Percentiles rank a stretch among this genome's conserved stretches.
Evolutionary conservation across 2,113 vertebrate species (phyloP).

Genomic region (Osmerus eperlanus): DNA sequence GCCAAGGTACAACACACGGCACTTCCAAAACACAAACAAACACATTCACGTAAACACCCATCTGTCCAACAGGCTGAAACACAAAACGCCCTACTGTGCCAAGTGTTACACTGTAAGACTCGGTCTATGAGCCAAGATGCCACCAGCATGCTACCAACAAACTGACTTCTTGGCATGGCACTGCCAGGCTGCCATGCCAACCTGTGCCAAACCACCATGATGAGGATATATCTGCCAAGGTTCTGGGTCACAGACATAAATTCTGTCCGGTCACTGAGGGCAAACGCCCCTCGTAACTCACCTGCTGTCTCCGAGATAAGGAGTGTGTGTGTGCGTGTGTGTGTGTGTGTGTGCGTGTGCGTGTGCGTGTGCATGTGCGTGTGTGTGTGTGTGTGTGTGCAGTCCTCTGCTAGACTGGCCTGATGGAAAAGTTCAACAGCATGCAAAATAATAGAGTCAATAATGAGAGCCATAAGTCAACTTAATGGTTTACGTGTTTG

Average conservation of each 20-base stretch:
- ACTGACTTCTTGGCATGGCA: neutral
- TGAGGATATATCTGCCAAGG: neutral
- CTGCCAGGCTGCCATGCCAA: constrained; percentile 24
- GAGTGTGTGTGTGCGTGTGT: constrained; percentile 25
- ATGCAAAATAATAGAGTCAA: constrained; percentile 41
- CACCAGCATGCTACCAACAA: neutral
- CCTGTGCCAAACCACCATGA: constrained; percentile 24
- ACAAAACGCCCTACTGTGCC: constrained; percentile 7
- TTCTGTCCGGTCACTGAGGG: constrained; percentile 24
- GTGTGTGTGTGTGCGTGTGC: constrained; percentile 23
- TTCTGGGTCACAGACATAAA: constrained; percentile 42
- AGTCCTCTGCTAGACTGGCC: constrained; percentile 78
- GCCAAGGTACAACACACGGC: constrained; percentile 74
- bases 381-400: constrained; percentile 27
- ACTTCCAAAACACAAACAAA: neutral
- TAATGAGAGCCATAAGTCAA: constrained; percentile 50
- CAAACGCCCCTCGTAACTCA: constrained; percentile 18
- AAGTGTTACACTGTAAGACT: constrained; percentile 37
- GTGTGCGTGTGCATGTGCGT: constrained; percentile 25
- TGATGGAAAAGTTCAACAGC: constrained; percentile 77
- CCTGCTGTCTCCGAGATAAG: neutral
- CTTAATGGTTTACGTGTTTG: constrained; percentile 29
- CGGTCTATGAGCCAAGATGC: constrained; percentile 3
- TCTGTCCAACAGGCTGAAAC: constrained; percentile 4
- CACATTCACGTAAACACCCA: neutral